A percentile compares a stretch with the other conserved stretches of the same genome.
phyloP scores from a whole-genome alignment of 2,113 vertebrate genomes.

The Ctenodactylus gundi region DNA sequence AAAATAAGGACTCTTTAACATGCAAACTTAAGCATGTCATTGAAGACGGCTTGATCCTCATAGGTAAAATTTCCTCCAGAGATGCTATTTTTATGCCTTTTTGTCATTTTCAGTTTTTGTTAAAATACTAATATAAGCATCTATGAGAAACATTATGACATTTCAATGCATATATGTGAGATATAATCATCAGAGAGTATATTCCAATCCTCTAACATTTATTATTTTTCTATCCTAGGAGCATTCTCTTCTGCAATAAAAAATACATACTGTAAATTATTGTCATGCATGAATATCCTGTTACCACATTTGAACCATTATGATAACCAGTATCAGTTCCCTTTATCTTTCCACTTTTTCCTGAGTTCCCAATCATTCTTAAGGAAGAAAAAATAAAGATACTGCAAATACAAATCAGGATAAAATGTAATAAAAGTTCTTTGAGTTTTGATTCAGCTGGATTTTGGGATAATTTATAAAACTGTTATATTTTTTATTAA shows the following conservation, averaged over 20 bases:
- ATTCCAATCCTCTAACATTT: neutral
- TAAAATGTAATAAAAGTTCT: neutral
- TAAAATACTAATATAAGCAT: neutral
- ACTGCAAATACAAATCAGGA: neutral
- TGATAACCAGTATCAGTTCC: neutral
- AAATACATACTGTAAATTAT: neutral
- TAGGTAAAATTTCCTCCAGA: neutral
- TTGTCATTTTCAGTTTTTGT: neutral
- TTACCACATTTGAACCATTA: neutral
- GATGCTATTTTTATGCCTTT: neutral
- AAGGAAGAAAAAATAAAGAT: neutral
- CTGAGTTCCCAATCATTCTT: neutral
- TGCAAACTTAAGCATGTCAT: neutral
- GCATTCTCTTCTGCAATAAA: neutral
- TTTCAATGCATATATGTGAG: neutral
- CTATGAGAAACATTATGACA: neutral
- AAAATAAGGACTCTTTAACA: neutral
- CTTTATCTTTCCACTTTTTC: neutral
- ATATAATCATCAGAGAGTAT: neutral
- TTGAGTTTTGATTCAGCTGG: neutral
- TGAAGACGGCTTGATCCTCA: fast-evolving
- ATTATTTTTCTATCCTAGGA: neutral
- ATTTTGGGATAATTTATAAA: neutral
- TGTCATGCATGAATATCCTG: neutral
- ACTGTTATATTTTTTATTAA: neutral